Evolutionary conservation across 2,113 vertebrate species (phyloP), one percentile per base, ranked within the genome.

Genomic region (Malurus melanocephalus): DNA sequence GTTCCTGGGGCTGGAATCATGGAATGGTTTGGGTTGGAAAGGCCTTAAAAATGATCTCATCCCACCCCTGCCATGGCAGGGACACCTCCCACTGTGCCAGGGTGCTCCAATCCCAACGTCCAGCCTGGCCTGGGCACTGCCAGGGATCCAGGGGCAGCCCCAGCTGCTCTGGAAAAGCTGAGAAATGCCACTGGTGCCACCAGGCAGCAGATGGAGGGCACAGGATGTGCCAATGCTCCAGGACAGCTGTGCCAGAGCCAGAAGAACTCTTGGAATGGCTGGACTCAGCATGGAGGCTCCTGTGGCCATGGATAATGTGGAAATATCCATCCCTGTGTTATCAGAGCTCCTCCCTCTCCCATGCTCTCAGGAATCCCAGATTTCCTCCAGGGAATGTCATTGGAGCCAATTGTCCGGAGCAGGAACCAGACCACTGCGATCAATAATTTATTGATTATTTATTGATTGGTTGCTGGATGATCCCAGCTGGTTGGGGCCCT

Each of bases 231-330:
- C 56, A 76, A 49, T 0, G 0, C 40, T 32, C 16, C 56, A 14
- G 75, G 13, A 6, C 33, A 35, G 23, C 57, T 48, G 30, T 48
- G 51, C 3, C 73, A 35, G 66, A 80, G 65, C 65, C 60, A 57
- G 27, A 28, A 10, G 11, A 6, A 21, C 4, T 3, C 66, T 64
- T 3, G 20, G 42, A n/a, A 28, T 28, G 53, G 9, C 13, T 7
- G 57, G 38, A 13, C 27, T 78, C 2, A 0, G 79, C 1, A 0
- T 53, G 76, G 67, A 53, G 80, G 5, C 52, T 69, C 56, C 30
- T 0, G 4, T 32, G 77, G 38, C 40, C 2, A 2, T 49, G 32
- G 60, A 6, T 42, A 38, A 46, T 2, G 0, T 0, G 4, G 48
- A 45, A 6, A 46, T 5, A 1, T 61, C 28, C 30, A 42, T 32